A percentile compares a stretch with the other conserved stretches of the same genome.
These are phyloP conservation scores for Macaria liturata DNA, from an alignment of 2,888 invertebrate genomes.

Conservation along the genomic window DNA sequence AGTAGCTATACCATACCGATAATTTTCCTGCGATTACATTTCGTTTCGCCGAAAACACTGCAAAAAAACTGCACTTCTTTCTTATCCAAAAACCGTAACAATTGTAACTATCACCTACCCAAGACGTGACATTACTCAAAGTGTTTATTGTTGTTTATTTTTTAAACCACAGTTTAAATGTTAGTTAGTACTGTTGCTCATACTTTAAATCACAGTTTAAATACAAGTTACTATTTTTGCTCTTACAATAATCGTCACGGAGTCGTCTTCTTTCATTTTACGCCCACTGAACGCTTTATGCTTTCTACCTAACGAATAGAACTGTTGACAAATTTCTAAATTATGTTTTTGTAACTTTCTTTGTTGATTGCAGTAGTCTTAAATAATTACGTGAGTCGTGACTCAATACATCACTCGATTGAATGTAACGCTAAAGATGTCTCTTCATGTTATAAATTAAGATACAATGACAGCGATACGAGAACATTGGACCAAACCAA, in stretches of 20 bases:
- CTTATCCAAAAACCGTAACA: slow-evolving; percentile 4
- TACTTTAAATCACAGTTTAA: too few species aligned
- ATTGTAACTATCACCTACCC: slow-evolving; percentile 11
- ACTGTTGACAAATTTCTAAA: slow-evolving; percentile 40
- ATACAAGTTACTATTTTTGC: background rate
- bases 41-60: background rate
- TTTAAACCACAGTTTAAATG: too few species aligned
- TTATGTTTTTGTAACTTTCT: slow-evolving; percentile 36
- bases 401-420: too few species aligned
- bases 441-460: too few species aligned
- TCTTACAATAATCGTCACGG: slow-evolving; percentile 29
- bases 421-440: too few species aligned
- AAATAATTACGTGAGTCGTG: background rate
- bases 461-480: too few species aligned
- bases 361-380: slow-evolving; percentile 23
- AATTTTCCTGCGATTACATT: too few species aligned
- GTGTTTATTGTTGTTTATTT: slow-evolving; percentile 21
- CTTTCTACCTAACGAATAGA: slow-evolving; percentile 48
- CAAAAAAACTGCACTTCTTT: background rate
- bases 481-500: too few species aligned
- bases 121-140: slow-evolving; percentile 17
- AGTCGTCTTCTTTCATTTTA: slow-evolving; percentile 43
- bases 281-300: slow-evolving; percentile 50
- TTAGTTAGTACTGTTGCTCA: slow-evolving; percentile 1
- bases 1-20: too few species aligned